Base-by-base conservation (phyloP, 2,797 vertebrate genomes). In the Vespertilio murinus region DNA sequence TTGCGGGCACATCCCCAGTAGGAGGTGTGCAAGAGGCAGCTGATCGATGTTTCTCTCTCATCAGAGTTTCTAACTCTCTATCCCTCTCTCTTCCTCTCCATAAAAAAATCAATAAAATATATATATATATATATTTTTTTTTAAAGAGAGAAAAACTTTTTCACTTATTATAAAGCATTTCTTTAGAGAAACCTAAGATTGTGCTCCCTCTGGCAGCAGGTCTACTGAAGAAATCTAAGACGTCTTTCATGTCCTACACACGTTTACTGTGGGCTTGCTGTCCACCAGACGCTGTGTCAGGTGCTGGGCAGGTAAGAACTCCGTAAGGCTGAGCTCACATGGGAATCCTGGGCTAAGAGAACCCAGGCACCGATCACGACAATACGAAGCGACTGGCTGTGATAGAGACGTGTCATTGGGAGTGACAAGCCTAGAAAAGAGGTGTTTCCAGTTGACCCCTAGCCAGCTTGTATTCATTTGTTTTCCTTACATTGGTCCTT, bases 401-500 rank as follows among this genome's bases (percentile, higher is more conserved):
- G 47, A 78, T 11, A 71, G 38, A 84, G 49, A 77, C 3, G 56
- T 10, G 67, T 59, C 91, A 18, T 2, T 35, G 65, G 69, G 40
- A 81, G 54, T 42, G 38, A 54, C 2, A 69, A 54, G 28, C 54
- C 79, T 47, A 22, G 1, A 61, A 59, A 69, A 91, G n/a, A 92
- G 33, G 30, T 11, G 22, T 83, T 91, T 94, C 80, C 16, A 81
- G 89, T 67, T 95, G 78, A 81, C 78, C 64, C 93, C 92, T 12
- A 25, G 65, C 81, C 90, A 59, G 81, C 4, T 11, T 90, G 79
- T n/a, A 47, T 54, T 73, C 69, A 71, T 90, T 91, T 93, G 52
- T 77, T 90, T 85, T 92, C 88, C 82, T 94, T 82, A 69, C 7
- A 64, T 61, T 67, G 82, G 56, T 38, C 54, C 35, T 90, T 73